Percentiles rank a stretch among this genome's conserved stretches.
Evolutionary conservation across 2,888 invertebrate species (phyloP).

Genomic region (Lochmaea capreae): DNA sequence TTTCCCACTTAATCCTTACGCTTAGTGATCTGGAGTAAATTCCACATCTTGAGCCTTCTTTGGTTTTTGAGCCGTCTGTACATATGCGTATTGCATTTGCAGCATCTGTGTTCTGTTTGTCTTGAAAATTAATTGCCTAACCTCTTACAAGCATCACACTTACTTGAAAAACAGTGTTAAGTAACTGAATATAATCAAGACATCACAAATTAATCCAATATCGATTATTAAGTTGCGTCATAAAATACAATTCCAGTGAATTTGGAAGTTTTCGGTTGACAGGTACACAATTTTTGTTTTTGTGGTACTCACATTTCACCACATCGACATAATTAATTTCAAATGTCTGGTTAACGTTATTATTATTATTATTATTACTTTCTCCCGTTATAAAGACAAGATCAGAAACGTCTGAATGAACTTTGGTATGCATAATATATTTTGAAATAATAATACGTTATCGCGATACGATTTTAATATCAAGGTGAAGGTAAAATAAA

Average conservation of each 20-base stretch:
- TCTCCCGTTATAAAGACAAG: slow-evolving; percentile 5
- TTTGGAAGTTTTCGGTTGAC: slow-evolving; percentile 11
- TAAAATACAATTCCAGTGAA: not conserved
- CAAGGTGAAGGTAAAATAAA: slow-evolving; percentile 3
- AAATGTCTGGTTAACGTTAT: slow-evolving; percentile 4
- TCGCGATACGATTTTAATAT: not conserved
- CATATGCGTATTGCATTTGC: too few species aligned
- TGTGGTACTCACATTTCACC: slow-evolving; percentile 2
- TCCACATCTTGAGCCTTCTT: too few species aligned
- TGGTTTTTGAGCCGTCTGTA: too few species aligned
- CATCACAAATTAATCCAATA: not conserved
- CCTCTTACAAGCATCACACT: not conserved
- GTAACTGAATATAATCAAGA: not conserved
- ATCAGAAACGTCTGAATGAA: not conserved
- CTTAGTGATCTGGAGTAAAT: too few species aligned
- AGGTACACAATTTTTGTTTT: slow-evolving; percentile 9
- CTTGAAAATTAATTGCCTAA: not conserved
- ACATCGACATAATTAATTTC: slow-evolving; percentile 3
- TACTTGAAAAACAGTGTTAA: not conserved
- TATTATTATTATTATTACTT: too few species aligned
- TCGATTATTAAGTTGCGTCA: not conserved
- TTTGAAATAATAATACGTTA: slow-evolving; percentile 1
- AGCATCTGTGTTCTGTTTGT: too few species aligned
- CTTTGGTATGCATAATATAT: not conserved
- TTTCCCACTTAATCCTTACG: too few species aligned